Conservation (phyloP, 2,888 invertebrate genomes). For the Drosophila antonietae region DNA sequence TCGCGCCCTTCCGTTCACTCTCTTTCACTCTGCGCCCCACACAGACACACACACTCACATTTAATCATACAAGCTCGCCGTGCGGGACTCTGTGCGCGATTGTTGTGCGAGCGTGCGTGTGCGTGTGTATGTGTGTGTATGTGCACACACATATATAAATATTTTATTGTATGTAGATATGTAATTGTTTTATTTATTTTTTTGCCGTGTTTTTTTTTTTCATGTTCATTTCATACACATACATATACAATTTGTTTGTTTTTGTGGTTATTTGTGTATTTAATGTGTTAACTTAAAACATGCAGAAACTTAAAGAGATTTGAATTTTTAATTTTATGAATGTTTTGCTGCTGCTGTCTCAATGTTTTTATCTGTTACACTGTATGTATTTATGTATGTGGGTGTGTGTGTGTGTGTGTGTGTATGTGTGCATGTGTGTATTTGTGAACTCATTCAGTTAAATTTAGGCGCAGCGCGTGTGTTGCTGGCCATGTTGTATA, state of each 20-base stretch:
- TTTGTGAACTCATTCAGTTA: slow-evolving; percentile 36
- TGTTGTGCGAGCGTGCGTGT: slow-evolving; percentile 29
- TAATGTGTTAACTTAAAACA: slow-evolving; percentile 19
- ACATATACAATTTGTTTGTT: slow-evolving; percentile 1
- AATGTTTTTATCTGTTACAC: slow-evolving; percentile 11
- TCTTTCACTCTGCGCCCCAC: not conserved
- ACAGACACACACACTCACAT: slow-evolving; percentile 1
- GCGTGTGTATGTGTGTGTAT: slow-evolving; percentile 20
- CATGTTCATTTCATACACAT: slow-evolving; percentile 22
- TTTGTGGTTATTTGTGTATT: slow-evolving; percentile 16
- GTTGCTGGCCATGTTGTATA: slow-evolving; percentile 20
- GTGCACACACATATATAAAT: slow-evolving; percentile 4
- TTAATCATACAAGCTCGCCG: slow-evolving; percentile 23
- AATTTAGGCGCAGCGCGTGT: slow-evolving; percentile 45
- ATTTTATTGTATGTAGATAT: slow-evolving; percentile 24
- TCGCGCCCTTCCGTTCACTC: not conserved
- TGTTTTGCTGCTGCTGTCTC: slow-evolving; percentile 18
- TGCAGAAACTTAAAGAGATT: slow-evolving; percentile 28
- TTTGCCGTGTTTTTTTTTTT: slow-evolving; percentile 40
- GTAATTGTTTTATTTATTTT: slow-evolving; percentile 27
- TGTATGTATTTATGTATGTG: slow-evolving; percentile 10
- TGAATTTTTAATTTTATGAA: slow-evolving; percentile 21
- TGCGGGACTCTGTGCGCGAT: slow-evolving; percentile 31
- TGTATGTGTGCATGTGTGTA: slow-evolving; percentile 10
- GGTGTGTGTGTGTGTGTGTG: not conserved